These are phyloP conservation scores for Piscicola geometra DNA, from an alignment of 2,888 invertebrate genomes.

Conservation along the genomic window DNA sequence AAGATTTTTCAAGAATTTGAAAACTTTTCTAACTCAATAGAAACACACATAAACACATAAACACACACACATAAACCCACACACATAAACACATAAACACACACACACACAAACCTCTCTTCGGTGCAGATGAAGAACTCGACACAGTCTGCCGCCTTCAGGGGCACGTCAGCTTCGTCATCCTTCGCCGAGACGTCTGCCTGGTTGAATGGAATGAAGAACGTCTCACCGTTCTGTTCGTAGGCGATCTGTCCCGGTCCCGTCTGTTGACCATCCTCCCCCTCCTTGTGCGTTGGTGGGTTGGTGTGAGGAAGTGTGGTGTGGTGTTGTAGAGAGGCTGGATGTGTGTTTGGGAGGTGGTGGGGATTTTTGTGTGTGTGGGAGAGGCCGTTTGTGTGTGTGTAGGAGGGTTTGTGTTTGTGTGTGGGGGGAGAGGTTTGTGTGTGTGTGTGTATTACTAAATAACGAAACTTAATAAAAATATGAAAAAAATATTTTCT, in stretches of 20 bases:
- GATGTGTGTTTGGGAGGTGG: neutral
- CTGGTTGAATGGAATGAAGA: conserved; percentile 92
- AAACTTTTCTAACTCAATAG: too few species aligned
- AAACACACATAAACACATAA: neutral
- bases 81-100: neutral
- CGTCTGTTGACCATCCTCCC: conserved; percentile 41
- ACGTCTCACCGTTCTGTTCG: conserved; percentile 94
- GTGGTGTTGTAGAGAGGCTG: neutral
- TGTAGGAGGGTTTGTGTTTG: too few species aligned
- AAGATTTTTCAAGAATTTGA: too few species aligned
- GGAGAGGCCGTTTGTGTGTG: too few species aligned
- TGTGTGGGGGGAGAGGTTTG: too few species aligned
- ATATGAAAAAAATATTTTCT: neutral
- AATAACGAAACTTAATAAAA: too few species aligned
- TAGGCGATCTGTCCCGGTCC: conserved; percentile 80
- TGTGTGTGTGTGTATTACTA: too few species aligned
- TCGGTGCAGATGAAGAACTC: conserved; percentile 94
- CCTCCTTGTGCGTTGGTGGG: neutral
- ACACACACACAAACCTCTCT: conserved; percentile 68
- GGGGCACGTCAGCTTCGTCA: conserved; percentile 64
- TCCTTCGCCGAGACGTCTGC: conserved; percentile 68
- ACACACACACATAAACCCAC: too few species aligned
- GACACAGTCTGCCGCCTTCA: conserved; percentile 85
- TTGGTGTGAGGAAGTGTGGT: too few species aligned
- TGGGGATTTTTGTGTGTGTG: neutral